Evolutionary conservation across 2,797 vertebrate species (phyloP), one percentile per base, ranked within the genome.

Genomic region (Characodon lateralis): DNA sequence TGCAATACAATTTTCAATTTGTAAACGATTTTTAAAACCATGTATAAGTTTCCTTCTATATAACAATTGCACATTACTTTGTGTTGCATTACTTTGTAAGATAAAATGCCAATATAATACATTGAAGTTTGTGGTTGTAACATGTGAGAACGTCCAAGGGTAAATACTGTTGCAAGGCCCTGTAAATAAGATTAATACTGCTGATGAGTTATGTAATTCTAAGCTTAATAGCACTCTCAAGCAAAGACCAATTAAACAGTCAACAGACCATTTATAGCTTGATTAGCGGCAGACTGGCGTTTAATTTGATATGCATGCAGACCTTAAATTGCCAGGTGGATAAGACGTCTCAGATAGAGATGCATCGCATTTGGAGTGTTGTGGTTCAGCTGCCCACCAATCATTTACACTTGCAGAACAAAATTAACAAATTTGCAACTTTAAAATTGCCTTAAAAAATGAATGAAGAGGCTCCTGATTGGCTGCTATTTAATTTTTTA

Each of bases 271-370:
- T 94, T 92, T 91, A 92, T 35, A 80, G 74, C 81, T 82, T 84
- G 85, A 94, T 92, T 95, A 91, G 87, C 90, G 88, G 92, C 89
- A 89, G 91, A 93, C 91, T 83, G 80, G 85, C 80, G 91, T 94
- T 91, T 92, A 95, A 95, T 94, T 94, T 93, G 90, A 93, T 91
- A 88, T 83, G 85, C 85, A 91, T 82, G 82, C 86, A 85, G 76
- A 87, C 85, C 84, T 78, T 83, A 83, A 81, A 81, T 73, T 83
- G 73, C 75, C 89, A 89, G 89, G 90, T 89, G 82, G 79, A 88
- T 82, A 74, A 73, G 63, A 88, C 73, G 82, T 82, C 86, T 74
- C 74, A 79, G 58, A 78, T 55, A 9, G 77, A 76, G 35, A 89
- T 6, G 66, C 76, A 69, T 72, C 58, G 81, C 72, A 92, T 89